Conservation (phyloP, 2,888 invertebrate species). For the Noctua fimbriata region DNA sequence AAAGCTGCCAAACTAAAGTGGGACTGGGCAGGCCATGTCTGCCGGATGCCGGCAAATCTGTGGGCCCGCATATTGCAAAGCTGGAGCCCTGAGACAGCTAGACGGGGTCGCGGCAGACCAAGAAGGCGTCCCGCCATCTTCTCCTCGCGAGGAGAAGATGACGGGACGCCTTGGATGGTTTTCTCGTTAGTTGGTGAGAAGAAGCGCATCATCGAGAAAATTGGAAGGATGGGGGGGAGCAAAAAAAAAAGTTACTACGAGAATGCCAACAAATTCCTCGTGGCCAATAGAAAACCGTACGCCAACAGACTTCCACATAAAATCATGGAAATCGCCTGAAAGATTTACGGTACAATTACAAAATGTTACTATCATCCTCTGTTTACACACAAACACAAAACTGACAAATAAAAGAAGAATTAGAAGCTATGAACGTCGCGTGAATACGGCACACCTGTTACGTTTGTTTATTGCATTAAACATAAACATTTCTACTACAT, state of each 20-base stretch:
- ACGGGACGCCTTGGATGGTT: too few relatives aligned
- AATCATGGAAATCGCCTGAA: constrained; percentile 46
- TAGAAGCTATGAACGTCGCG: constrained; percentile 63
- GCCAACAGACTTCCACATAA: constrained; percentile 39
- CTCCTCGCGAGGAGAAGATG: too few relatives aligned
- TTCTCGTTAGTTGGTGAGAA: too few relatives aligned
- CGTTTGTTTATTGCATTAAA: constrained; percentile 45
- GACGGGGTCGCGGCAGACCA: too few relatives aligned
- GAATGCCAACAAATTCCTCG: neutral
- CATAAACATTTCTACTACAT: constrained; percentile 11
- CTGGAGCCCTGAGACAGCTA: too few relatives aligned
- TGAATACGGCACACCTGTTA: constrained; percentile 62
- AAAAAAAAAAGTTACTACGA: neutral
- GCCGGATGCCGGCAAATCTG: too few relatives aligned
- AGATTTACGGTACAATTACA: constrained; percentile 61
- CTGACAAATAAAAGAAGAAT: constrained; percentile 69
- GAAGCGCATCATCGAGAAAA: too few relatives aligned
- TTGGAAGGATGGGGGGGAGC: too few relatives aligned
- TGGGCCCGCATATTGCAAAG: too few relatives aligned
- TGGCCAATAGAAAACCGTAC: neutral
- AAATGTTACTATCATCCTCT: constrained; percentile 53
- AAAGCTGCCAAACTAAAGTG: too few relatives aligned
- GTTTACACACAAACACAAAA: constrained; percentile 49
- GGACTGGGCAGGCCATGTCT: too few relatives aligned
- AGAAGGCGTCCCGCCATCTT: too few relatives aligned